These are phyloP conservation scores for Meghimatium bilineatum DNA, from an alignment of 2,888 invertebrate species.

Conservation along the genomic window DNA sequence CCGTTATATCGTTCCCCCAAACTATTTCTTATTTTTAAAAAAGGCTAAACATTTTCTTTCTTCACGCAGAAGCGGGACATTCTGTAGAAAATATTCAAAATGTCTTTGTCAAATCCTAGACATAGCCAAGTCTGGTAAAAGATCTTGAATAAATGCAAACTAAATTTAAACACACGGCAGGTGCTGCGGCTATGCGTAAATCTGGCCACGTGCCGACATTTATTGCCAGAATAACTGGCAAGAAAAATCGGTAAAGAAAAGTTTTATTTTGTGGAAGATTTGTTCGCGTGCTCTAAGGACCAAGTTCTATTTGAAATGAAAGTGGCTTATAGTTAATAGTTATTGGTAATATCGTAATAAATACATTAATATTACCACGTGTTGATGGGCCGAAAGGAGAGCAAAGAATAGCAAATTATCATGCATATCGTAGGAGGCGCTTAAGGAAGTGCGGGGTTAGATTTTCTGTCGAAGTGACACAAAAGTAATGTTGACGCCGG, in stretches of 20 bases:
- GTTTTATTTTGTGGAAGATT: background rate
- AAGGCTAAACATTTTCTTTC: background rate
- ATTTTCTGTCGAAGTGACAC: too few relatives aligned
- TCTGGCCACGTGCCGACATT: constrained; percentile 10
- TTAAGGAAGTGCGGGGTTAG: too few relatives aligned
- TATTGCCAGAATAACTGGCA: background rate
- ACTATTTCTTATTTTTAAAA: background rate
- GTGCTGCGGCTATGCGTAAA: background rate
- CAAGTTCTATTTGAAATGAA: background rate
- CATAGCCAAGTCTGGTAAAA: background rate
- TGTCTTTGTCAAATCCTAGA: background rate
- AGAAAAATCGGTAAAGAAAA: background rate
- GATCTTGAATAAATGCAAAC: background rate
- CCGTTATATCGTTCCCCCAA: background rate
- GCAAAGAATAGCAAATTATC: too few relatives aligned
- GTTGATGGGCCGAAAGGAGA: too few relatives aligned
- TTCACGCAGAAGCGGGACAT: background rate
- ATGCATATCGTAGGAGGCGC: too few relatives aligned
- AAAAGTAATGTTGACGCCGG: too few relatives aligned
- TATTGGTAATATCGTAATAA: too few relatives aligned
- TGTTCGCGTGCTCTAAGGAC: background rate
- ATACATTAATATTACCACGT: too few relatives aligned
- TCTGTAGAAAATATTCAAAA: background rate
- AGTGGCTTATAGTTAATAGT: background rate
- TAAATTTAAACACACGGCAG: constrained; percentile 4